Conservation (phyloP, 2,113 vertebrate genomes). For the Hypanus sabinus region DNA sequence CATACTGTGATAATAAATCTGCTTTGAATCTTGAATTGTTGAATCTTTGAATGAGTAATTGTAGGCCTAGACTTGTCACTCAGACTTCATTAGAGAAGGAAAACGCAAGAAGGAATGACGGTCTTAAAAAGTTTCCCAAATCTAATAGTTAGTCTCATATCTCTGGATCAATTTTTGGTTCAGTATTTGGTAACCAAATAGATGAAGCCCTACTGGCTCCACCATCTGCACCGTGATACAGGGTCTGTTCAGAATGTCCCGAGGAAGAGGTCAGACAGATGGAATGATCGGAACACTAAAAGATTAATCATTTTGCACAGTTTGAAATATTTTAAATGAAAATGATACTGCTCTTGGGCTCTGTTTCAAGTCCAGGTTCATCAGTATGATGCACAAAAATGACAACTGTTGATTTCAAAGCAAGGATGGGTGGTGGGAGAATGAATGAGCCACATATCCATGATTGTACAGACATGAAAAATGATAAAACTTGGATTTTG, state of each 20-base stretch:
- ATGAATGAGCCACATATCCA: not conserved
- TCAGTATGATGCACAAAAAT: not conserved
- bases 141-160: not conserved
- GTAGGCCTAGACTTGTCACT: not conserved
- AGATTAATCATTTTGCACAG: conserved; percentile 21
- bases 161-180: not conserved
- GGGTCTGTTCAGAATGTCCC: not conserved
- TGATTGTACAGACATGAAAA: too few species aligned
- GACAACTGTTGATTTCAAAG: not conserved
- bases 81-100: not conserved
- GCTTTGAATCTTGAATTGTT: too few species aligned
- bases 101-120: not conserved
- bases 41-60: not conserved
- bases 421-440: not conserved
- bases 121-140: not conserved
- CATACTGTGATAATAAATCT: too few species aligned
- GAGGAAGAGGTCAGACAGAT: not conserved
- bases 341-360: not conserved
- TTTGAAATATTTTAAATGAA: conserved; percentile 32
- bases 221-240: not conserved
- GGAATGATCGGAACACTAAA: not conserved
- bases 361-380: conserved; percentile 1
- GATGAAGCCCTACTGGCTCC: not conserved
- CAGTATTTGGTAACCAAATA: not conserved
- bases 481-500: not conserved